phyloP scores from a whole-genome alignment of 1,140 invertebrate species.

The Ladona fulva region DNA sequence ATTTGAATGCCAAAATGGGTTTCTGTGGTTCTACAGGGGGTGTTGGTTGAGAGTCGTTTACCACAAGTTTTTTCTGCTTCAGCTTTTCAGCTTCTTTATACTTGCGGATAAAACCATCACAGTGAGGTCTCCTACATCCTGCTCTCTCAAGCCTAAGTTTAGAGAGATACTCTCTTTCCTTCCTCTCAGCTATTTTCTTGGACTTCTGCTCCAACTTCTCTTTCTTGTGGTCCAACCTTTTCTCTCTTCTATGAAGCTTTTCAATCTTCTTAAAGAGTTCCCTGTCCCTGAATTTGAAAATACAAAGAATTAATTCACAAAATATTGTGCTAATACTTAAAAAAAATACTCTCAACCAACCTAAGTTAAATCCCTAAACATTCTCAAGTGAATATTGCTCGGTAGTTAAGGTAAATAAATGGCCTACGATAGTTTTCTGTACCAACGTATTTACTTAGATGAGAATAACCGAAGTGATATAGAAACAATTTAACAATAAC shows the following conservation, averaged over 20 bases:
- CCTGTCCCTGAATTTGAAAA: conserved; percentile 24
- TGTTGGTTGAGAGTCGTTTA: neutral
- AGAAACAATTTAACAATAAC: too few species aligned
- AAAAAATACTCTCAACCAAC: too few species aligned
- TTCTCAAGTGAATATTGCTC: too few species aligned
- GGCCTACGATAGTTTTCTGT: too few species aligned
- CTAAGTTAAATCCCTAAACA: too few species aligned
- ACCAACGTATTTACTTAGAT: too few species aligned
- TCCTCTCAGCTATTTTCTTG: conserved; percentile 31
- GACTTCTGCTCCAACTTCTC: conserved; percentile 31
- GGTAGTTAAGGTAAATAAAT: too few species aligned
- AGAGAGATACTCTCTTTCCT: neutral
- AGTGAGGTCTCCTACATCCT: neutral
- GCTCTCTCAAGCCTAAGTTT: neutral
- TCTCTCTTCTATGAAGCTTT: conserved; percentile 25
- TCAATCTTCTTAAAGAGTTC: conserved; percentile 23
- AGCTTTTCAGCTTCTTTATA: neutral
- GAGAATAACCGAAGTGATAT: too few species aligned
- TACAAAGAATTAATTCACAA: too few species aligned
- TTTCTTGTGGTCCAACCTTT: conserved; percentile 28
- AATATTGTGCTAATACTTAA: too few species aligned
- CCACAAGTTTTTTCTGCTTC: neutral
- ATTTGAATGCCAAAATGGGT: neutral
- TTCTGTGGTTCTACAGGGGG: neutral
- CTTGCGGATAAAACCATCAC: too few species aligned